These are phyloP conservation scores for Trypoxylon attenuatum DNA, from an alignment of 2,888 invertebrate species.

Conservation along the genomic window DNA sequence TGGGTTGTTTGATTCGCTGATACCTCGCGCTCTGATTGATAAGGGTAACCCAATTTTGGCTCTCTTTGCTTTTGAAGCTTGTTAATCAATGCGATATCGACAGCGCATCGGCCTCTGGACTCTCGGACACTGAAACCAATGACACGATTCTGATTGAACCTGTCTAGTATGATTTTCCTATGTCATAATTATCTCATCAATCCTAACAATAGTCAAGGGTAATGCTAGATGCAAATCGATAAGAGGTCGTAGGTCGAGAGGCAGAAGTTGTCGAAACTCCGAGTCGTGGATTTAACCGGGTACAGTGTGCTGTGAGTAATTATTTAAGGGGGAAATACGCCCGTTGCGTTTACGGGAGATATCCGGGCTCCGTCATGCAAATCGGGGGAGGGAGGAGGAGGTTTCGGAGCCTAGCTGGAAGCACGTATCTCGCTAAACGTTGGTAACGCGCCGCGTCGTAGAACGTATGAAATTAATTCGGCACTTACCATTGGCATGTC, in stretches of 20 bases:
- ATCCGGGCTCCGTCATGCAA: background rate
- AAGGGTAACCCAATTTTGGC: background rate
- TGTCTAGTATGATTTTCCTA: too few relatives aligned
- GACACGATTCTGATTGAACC: too few relatives aligned
- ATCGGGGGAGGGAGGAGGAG: background rate
- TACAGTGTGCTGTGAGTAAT: background rate
- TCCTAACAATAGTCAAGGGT: too few relatives aligned
- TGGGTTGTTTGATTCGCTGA: background rate
- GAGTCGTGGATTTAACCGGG: too few relatives aligned
- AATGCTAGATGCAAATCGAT: too few relatives aligned
- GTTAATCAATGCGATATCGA: background rate
- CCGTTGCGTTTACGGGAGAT: background rate
- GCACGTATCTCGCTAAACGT: slow-evolving; percentile 34
- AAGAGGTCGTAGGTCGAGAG: too few relatives aligned
- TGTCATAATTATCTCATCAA: too few relatives aligned
- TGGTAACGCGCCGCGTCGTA: slow-evolving; percentile 41
- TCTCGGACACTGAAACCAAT: too few relatives aligned
- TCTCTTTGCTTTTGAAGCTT: background rate
- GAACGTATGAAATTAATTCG: slow-evolving; percentile 47
- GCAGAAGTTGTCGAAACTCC: too few relatives aligned
- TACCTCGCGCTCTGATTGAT: background rate
- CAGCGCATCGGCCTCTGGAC: background rate
- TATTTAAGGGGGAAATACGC: background rate
- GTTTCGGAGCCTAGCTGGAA: background rate
- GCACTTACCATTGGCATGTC: slow-evolving; percentile 37